Percentiles rank a stretch among this genome's conserved stretches.
Evolutionary conservation across 2,888 invertebrate genomes (phyloP).

Genomic region (Panopea generosa): DNA sequence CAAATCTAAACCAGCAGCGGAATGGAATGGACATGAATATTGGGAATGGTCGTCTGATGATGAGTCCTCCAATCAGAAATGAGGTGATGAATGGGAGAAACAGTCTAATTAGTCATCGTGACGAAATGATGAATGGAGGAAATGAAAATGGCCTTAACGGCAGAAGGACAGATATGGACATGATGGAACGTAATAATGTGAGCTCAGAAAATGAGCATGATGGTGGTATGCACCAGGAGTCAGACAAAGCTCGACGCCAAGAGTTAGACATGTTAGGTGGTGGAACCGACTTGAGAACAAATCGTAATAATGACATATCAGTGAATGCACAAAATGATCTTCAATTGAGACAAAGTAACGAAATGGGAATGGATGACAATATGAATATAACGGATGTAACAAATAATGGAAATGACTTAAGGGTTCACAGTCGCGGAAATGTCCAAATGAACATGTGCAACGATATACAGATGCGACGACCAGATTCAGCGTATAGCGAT

Average conservation of each 20-base stretch:
- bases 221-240: slow-evolving; percentile 11
- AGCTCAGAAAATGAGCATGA: slow-evolving; percentile 20
- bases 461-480: slow-evolving; percentile 35
- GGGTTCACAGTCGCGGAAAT: slow-evolving; percentile 45
- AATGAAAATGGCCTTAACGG: background rate
- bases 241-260: slow-evolving; percentile 24
- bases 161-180: slow-evolving; percentile 28
- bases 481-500: slow-evolving; percentile 37
- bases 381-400: slow-evolving; percentile 37
- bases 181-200: slow-evolving; percentile 34
- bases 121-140: slow-evolving; percentile 25
- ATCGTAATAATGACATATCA: slow-evolving; percentile 32
- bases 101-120: slow-evolving; percentile 31
- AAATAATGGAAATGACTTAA: slow-evolving; percentile 21
- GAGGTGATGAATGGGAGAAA: slow-evolving; percentile 22
- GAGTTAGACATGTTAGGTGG: slow-evolving; percentile 42
- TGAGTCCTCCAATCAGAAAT: slow-evolving; percentile 21
- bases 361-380: slow-evolving; percentile 45
- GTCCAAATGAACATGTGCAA: slow-evolving; percentile 45
- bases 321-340: slow-evolving; percentile 11
- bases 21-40: slow-evolving; percentile 36
- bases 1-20: slow-evolving; percentile 13
- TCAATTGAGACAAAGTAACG: slow-evolving; percentile 27
- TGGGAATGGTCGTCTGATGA: slow-evolving; percentile 28
- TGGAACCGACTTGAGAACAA: slow-evolving; percentile 35